phyloP scores from a whole-genome alignment of 2,888 invertebrate genomes.

The Lithophane ornitopus region DNA sequence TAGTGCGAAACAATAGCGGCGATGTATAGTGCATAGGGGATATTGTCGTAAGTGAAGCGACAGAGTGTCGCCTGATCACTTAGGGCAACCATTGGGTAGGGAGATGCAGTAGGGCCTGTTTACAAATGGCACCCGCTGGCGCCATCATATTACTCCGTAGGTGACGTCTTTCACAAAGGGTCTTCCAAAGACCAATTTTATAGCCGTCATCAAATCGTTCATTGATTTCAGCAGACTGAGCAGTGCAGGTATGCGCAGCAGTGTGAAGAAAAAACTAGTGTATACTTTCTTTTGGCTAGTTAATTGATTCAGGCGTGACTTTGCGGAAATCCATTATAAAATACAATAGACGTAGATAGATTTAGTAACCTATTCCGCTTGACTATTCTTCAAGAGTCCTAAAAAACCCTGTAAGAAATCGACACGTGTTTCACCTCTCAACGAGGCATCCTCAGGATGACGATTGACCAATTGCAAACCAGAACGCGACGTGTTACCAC shows the following conservation, averaged over 20 bases:
- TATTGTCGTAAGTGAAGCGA: slow-evolving; percentile 66
- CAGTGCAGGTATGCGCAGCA: not conserved
- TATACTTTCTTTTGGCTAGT: not conserved
- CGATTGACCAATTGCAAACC: too few relatives aligned
- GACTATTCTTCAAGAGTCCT: too few relatives aligned
- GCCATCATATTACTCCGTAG: not conserved
- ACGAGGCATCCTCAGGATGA: too few relatives aligned
- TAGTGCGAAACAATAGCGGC: slow-evolving; percentile 59
- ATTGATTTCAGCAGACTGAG: not conserved
- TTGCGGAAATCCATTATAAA: too few relatives aligned
- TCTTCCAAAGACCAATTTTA: not conserved
- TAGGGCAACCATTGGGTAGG: slow-evolving; percentile 43
- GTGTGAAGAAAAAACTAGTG: not conserved
- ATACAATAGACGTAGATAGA: too few relatives aligned
- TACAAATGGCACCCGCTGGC: slow-evolving; percentile 3
- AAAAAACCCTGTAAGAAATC: too few relatives aligned
- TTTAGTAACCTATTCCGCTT: too few relatives aligned
- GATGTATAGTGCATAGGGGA: slow-evolving; percentile 58
- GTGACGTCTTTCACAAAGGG: not conserved
- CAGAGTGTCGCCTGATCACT: slow-evolving; percentile 71
- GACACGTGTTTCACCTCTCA: too few relatives aligned
- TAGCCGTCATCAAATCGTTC: not conserved
- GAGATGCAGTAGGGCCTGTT: slow-evolving; percentile 35
- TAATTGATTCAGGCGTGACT: too few relatives aligned
- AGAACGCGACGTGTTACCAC: too few relatives aligned